These are phyloP conservation scores for Mesitornis unicolor DNA, from an alignment of 2,113 vertebrate species.

Conservation along the genomic window DNA sequence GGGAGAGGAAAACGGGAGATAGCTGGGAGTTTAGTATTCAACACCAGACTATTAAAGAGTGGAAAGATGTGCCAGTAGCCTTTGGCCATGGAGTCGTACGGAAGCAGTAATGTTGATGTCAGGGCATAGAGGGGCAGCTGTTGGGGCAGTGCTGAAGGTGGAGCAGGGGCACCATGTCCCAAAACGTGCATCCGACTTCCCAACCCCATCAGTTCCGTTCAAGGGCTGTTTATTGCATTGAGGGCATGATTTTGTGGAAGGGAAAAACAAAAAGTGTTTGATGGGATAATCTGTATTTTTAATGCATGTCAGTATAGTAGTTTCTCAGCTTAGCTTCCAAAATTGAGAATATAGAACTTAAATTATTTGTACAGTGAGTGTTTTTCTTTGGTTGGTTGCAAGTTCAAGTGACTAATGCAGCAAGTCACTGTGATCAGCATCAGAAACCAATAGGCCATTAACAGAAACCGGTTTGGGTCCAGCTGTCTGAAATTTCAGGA, in stretches of 20 bases:
- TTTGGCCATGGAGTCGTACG: neutral
- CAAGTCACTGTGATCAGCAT: neutral
- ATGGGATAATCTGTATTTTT: neutral
- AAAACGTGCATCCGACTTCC: neutral
- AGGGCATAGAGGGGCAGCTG: neutral
- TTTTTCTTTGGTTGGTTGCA: conserved; percentile 4
- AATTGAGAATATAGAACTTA: neutral
- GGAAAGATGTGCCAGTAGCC: neutral
- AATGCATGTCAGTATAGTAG: neutral
- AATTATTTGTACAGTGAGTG: neutral
- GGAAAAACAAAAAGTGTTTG: neutral
- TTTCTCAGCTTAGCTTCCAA: neutral
- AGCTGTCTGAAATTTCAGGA: conserved; percentile 12
- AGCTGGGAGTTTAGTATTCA: neutral
- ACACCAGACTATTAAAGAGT: neutral
- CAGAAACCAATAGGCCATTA: conserved; percentile 18
- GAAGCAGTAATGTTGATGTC: neutral
- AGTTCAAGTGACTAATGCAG: neutral
- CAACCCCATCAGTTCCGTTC: neutral
- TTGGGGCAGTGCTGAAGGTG: neutral
- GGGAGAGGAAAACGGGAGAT: neutral
- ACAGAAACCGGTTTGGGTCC: conserved; percentile 12
- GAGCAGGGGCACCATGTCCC: neutral
- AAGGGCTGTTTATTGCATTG: neutral
- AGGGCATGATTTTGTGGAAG: neutral